These are phyloP conservation scores for Charina bottae DNA, from an alignment of 2,113 vertebrate species.

Conservation along the genomic window DNA sequence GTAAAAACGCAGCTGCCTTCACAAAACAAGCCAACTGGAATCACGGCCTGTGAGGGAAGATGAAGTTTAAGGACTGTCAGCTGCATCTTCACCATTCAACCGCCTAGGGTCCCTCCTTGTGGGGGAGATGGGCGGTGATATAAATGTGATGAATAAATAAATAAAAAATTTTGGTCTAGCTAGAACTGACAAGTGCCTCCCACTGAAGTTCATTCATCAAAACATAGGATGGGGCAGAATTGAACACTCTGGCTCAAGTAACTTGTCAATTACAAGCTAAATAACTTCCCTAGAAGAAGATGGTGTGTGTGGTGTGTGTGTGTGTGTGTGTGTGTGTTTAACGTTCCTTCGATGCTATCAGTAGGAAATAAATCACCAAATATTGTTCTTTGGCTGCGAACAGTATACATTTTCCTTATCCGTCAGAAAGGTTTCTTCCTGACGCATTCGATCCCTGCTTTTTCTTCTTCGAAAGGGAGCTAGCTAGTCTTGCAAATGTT, in stretches of 20 bases:
- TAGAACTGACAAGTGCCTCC: constrained; percentile 36
- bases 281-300: constrained; percentile 6
- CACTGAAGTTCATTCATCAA: background rate
- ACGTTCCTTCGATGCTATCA: constrained; percentile 12
- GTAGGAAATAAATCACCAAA: constrained; percentile 57
- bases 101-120: too few relatives aligned
- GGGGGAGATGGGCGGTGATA: too few relatives aligned
- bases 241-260: background rate
- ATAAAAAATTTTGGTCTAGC: background rate
- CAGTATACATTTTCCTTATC: constrained; percentile 31
- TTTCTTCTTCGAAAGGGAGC: constrained; percentile 49
- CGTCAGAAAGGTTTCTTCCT: constrained; percentile 47
- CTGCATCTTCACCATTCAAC: background rate
- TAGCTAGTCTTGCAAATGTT: constrained; percentile 55
- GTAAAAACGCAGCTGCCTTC: background rate
- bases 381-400: constrained; percentile 65
- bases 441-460: background rate
- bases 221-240: fast-evolving
- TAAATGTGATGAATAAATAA: too few relatives aligned
- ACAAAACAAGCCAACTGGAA: background rate
- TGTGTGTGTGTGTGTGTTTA: background rate
- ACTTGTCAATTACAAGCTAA: constrained; percentile 39
- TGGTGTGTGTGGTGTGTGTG: too few relatives aligned
- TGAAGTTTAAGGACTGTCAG: background rate
- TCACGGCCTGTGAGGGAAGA: background rate